Base-by-base conservation (phyloP, 2,113 vertebrate genomes). In the Pygoscelis antarcticus region DNA sequence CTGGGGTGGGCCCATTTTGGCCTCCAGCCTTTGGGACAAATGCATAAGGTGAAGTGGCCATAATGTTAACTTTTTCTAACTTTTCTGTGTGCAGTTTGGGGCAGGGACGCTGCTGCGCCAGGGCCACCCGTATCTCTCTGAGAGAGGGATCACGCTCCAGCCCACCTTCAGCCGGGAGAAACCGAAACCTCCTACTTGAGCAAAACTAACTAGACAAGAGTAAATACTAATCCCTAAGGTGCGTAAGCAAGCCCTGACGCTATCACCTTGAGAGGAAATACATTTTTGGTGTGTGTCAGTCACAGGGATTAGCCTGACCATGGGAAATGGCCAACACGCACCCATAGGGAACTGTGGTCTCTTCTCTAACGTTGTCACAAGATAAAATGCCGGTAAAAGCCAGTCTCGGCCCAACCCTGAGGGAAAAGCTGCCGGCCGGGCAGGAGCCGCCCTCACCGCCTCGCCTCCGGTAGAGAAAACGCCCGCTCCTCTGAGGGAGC, bases 291-390 rank as follows among this genome's bases (percentile, higher is more conserved):
- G 11, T 16, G 55, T 20, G 40, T 14, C 26, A 13, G 11, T 27
- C 77, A 2, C 1, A 1, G 25, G 4, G 5, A 9, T 26, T 12
- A 32, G 25, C 29, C 11, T 4, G 32, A 27, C 29, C 15, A 4
- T 1, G 15, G 4, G 3, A 16, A 68, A 61, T 0, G 26, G 6
- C 3, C 2, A 58, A 8, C 4, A 2, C 8, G 0, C 11, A 15
- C n/a, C 40, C 1, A 1, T 0, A 1, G 5, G 1, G 9, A 10
- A 3, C 54, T 0, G 11, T 1, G 1, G 5, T 2, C 22, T 17
- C 55, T 6, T 6, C 19, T 5, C 9, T 16, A 0, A 0, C 3
- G 29, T 3, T 29, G 61, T 2, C 23, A 10, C 34, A 0, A 5
- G 8, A 0, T 1, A 29, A 51, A 18, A 42, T 0, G 23, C 14